phyloP scores from a whole-genome alignment of 2,888 invertebrate species.

The Pyrocoelia pectoralis region DNA sequence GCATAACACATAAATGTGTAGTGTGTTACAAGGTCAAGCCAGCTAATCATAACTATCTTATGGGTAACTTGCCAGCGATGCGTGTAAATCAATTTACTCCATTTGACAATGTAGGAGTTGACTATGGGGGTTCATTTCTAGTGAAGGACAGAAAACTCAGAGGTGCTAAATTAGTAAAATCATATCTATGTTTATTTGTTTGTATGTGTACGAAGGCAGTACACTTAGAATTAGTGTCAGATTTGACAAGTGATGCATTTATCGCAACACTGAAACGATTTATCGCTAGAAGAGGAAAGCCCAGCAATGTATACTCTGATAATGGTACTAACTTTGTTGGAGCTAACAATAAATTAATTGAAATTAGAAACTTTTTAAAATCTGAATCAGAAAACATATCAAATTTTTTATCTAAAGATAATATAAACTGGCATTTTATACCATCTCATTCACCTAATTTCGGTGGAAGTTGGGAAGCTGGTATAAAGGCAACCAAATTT shows the following conservation, averaged over 20 bases:
- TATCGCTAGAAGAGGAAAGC: slow-evolving; percentile 44
- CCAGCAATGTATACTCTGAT: slow-evolving; percentile 46
- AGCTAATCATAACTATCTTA: slow-evolving; percentile 16
- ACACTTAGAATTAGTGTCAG: slow-evolving; percentile 49
- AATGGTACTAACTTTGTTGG: slow-evolving; percentile 52
- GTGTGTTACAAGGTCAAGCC: slow-evolving; percentile 35
- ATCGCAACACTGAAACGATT: slow-evolving; percentile 49
- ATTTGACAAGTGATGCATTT: slow-evolving; percentile 47
- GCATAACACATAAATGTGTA: neutral
- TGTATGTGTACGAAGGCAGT: slow-evolving; percentile 47
- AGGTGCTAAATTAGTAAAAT: slow-evolving; percentile 18
- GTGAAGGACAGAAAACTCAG: slow-evolving; percentile 35
- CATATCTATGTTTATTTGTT: slow-evolving; percentile 46
- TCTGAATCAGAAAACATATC: neutral
- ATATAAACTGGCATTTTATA: slow-evolving; percentile 48
- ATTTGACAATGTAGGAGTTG: slow-evolving; percentile 37
- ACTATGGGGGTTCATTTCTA: slow-evolving; percentile 45
- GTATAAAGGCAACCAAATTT: slow-evolving; percentile 44
- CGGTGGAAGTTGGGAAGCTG: slow-evolving; percentile 49
- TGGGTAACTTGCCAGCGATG: slow-evolving; percentile 31
- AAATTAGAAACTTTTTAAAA: neutral
- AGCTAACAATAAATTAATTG: slow-evolving; percentile 31
- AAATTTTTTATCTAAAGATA: slow-evolving; percentile 8
- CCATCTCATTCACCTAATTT: slow-evolving; percentile 43
- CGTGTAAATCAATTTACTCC: slow-evolving; percentile 21